These are phyloP conservation scores for Diadumene lineata DNA, from an alignment of 92 coral and sea anemone genomes.

Conservation along the genomic window DNA sequence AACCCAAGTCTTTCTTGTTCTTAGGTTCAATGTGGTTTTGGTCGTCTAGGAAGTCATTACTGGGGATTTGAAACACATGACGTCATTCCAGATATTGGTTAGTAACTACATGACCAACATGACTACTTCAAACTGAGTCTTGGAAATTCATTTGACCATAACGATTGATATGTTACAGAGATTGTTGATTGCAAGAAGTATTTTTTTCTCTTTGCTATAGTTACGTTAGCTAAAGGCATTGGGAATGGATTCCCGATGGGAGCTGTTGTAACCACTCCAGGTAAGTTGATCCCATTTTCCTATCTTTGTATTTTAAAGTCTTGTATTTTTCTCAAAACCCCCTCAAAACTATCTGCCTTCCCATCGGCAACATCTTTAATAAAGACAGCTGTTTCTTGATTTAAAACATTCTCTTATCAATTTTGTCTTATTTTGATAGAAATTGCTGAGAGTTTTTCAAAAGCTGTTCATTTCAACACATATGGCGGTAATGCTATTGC, in stretches of 20 bases:
- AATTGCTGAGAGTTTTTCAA: conserved; percentile 84
- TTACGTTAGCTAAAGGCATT: conserved; percentile 96
- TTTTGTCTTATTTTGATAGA: conserved; percentile 37
- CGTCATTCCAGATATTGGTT: conserved; percentile 95
- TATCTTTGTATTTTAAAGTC: no score
- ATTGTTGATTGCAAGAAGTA: not conserved
- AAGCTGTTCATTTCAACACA: conserved; percentile 92
- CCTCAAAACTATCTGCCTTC: no score
- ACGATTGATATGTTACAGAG: not conserved
- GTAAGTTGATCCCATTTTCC: conserved; percentile 54
- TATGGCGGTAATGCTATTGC: conserved; percentile 94
- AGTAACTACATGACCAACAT: not conserved
- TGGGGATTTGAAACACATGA: conserved; percentile 95
- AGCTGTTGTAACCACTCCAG: conserved; percentile 97
- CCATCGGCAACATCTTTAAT: no score
- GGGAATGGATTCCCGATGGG: conserved; percentile 97
- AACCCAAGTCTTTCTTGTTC: not conserved
- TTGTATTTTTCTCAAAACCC: no score
- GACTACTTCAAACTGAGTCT: no score
- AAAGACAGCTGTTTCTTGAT: no score
- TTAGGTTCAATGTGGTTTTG: conserved; percentile 96
- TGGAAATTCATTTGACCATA: no score
- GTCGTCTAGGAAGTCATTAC: conserved; percentile 93
- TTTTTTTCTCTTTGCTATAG: conserved; percentile 28
- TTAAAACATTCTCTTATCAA: no score